Conservation (phyloP, 2,888 invertebrate species). For the Parnassius orleans region DNA sequence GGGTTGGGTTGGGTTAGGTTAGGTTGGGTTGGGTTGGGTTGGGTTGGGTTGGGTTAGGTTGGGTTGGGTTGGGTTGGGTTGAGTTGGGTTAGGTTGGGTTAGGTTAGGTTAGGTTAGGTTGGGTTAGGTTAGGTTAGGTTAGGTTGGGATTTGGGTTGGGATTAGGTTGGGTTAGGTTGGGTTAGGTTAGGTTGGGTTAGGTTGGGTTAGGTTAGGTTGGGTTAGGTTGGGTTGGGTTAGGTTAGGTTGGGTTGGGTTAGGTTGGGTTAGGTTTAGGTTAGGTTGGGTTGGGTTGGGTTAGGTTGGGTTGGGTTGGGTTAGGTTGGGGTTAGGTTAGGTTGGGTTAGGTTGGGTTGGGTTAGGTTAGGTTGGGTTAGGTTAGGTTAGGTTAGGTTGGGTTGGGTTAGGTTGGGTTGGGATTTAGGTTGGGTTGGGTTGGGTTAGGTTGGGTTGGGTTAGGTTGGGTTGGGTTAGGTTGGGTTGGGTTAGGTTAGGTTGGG, state of each 20-base stretch:
- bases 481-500: too few relatives aligned
- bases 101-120: conserved; percentile 28
- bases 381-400: conserved; percentile 18
- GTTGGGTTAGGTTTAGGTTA: conserved; percentile 30
- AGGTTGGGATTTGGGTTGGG: conserved; percentile 22
- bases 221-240: conserved; percentile 23
- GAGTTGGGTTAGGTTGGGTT: too few relatives aligned
- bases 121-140: conserved; percentile 27
- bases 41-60: conserved; percentile 28
- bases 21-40: conserved; percentile 28
- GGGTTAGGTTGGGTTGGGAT: conserved; percentile 18
- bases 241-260: conserved; percentile 14
- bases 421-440: conserved; percentile 13
- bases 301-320: conserved; percentile 31
- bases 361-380: conserved; percentile 27
- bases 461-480: conserved; percentile 30
- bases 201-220: conserved; percentile 21
- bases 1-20: conserved; percentile 21
- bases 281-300: conserved; percentile 30
- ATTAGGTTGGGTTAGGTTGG: background rate
- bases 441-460: conserved; percentile 11
- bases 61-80: conserved; percentile 28
- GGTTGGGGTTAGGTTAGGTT: too few relatives aligned
- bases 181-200: conserved; percentile 22
- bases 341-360: conserved; percentile 2